Conservation (phyloP, 2,113 vertebrate genomes). For the Phasianus colchicus region DNA sequence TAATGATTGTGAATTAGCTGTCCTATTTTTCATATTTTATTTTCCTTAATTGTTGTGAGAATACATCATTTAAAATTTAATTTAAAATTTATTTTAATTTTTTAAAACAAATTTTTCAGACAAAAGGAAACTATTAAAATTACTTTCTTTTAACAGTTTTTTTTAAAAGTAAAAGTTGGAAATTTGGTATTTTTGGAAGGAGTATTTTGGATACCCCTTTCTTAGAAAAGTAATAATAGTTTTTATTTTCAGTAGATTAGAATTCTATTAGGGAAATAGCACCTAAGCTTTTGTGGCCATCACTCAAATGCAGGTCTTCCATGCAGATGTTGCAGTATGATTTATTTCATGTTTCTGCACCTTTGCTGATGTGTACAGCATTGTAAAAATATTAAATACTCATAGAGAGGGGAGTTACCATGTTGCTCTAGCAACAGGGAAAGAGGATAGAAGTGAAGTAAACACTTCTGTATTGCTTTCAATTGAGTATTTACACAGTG, state of each 20-base stretch:
- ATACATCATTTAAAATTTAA: not conserved
- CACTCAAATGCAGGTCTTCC: rapidly evolving
- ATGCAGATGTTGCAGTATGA: not conserved
- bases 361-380: not conserved
- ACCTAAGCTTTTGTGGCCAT: not conserved
- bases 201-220: not conserved
- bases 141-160: not conserved
- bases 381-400: not conserved
- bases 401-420: not conserved
- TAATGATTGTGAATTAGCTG: not conserved
- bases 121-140: not conserved
- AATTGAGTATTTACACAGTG: not conserved
- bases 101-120: not conserved
- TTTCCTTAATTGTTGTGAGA: rapidly evolving
- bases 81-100: not conserved
- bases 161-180: not conserved
- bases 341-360: not conserved
- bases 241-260: not conserved
- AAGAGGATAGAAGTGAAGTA: not conserved
- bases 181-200: not conserved
- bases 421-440: not conserved
- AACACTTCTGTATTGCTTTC: not conserved
- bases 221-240: not conserved
- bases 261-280: not conserved
- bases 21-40: not conserved